Percentiles rank a stretch among this genome's conserved stretches.
These are phyloP conservation scores for Bergia sp. DNA, from an alignment of 92 coral and sea anemone species.

Conservation along the genomic window DNA sequence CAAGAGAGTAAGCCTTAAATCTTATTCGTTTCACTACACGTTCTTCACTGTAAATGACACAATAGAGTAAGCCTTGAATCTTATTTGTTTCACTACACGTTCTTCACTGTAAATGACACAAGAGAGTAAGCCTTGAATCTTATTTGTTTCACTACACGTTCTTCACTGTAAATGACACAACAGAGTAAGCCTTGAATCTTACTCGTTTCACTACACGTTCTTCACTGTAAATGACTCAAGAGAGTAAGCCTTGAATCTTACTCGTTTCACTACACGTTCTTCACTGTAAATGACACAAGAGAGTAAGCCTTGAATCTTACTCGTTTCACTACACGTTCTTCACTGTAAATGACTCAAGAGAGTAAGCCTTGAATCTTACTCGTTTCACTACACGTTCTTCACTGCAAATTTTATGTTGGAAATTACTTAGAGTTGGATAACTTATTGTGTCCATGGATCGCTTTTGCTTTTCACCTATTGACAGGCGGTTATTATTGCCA, in stretches of 20 bases:
- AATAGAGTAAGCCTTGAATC: constrained; percentile 5
- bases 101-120: not conserved
- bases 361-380: not conserved
- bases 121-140: constrained; percentile 9
- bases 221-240: not conserved
- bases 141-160: too few species aligned
- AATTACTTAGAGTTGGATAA: too few species aligned
- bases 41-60: not conserved
- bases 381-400: too few species aligned
- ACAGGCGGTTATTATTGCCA: too few species aligned
- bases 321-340: too few species aligned
- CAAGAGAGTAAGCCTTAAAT: constrained; percentile 1
- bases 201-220: too few species aligned
- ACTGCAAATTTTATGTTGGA: too few species aligned
- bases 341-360: not conserved
- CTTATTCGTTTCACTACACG: too few species aligned
- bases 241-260: constrained; percentile 4
- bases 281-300: not conserved
- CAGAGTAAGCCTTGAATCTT: constrained; percentile 8
- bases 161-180: not conserved
- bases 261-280: too few species aligned
- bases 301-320: not conserved
- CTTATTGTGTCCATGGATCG: too few species aligned
- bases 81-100: too few species aligned
- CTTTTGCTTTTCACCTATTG: too few species aligned